Evolutionary conservation across 2,113 vertebrate genomes (phyloP).

Genomic region (Butorides virescens): DNA sequence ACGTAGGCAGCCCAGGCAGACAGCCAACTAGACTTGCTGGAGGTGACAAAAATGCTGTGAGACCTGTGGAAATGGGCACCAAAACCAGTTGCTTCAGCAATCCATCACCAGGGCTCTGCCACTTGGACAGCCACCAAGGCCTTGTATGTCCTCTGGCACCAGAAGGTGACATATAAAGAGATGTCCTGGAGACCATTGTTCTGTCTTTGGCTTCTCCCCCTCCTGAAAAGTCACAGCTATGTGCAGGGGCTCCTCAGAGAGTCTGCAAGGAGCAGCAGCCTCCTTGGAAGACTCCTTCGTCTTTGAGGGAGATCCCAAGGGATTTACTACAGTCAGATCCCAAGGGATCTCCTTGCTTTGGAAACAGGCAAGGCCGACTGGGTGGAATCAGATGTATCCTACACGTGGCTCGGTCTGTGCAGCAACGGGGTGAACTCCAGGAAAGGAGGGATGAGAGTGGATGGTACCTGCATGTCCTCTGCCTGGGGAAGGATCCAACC

Average conservation of each 20-base stretch:
- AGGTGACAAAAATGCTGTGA: neutral
- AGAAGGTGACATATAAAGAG: neutral
- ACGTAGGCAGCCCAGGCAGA: accelerated
- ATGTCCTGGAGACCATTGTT: neutral
- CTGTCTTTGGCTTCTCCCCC: neutral
- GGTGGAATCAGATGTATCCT: neutral
- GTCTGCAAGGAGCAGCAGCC: neutral
- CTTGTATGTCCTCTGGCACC: neutral
- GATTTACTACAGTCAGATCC: neutral
- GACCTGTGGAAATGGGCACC: neutral
- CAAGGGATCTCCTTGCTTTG: neutral
- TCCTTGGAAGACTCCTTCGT: neutral
- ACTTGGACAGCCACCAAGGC: neutral
- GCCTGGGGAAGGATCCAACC: neutral
- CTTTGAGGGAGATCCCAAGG: neutral
- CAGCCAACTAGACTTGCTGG: neutral
- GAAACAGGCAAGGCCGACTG: neutral
- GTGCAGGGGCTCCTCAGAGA: neutral
- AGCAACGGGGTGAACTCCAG: neutral
- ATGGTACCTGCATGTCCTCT: neutral
- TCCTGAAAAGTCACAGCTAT: neutral
- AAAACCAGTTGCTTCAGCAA: neutral
- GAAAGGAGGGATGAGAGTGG: neutral
- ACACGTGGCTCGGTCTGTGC: accelerated
- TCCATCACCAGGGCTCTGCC: neutral